phyloP scores from a whole-genome alignment of 37 sponge, comb jelly and placozoan genomes.

The Beroe ovata region DNA sequence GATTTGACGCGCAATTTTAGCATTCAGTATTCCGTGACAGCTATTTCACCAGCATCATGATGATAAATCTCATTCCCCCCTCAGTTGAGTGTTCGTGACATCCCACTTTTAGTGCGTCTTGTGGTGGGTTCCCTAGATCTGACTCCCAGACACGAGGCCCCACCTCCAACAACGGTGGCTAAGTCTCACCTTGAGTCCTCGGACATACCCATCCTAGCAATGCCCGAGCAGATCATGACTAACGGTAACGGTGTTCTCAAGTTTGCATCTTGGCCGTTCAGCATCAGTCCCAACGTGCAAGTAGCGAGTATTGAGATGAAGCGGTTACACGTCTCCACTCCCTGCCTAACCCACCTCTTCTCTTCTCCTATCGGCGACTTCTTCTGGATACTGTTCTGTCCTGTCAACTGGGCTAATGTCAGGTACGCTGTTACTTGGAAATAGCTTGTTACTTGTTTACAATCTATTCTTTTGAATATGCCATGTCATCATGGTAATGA shows the following conservation, averaged over 20 bases:
- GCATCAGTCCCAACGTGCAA: slow-evolving; percentile 49
- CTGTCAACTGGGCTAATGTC: slow-evolving; percentile 38
- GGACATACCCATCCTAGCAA: slow-evolving; percentile 27
- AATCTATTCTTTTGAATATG: no score
- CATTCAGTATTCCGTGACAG: background rate
- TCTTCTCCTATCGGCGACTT: slow-evolving; percentile 29
- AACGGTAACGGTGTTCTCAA: slow-evolving; percentile 46
- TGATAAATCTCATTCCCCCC: no score
- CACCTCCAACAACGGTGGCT: slow-evolving; percentile 48
- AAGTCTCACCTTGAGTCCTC: slow-evolving; percentile 41
- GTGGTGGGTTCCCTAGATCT: slow-evolving; percentile 52
- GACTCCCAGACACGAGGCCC: slow-evolving; percentile 55
- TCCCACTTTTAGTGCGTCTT: slow-evolving; percentile 30
- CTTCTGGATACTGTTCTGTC: slow-evolving; percentile 55
- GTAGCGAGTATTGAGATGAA: slow-evolving; percentile 21
- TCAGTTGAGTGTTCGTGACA: slow-evolving; percentile 58
- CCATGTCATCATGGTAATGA: no score
- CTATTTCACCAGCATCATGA: background rate
- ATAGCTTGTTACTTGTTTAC: no score
- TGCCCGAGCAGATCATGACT: slow-evolving; percentile 59
- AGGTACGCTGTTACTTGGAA: slow-evolving; percentile 12
- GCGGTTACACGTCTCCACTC: slow-evolving; percentile 42
- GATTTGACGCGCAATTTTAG: background rate
- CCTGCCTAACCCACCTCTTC: slow-evolving; percentile 21
- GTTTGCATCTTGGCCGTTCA: slow-evolving; percentile 56